A percentile compares a stretch with the other conserved stretches of the same genome.
phyloP scores from a whole-genome alignment of 2,888 invertebrate species.

The Spodoptera littoralis region DNA sequence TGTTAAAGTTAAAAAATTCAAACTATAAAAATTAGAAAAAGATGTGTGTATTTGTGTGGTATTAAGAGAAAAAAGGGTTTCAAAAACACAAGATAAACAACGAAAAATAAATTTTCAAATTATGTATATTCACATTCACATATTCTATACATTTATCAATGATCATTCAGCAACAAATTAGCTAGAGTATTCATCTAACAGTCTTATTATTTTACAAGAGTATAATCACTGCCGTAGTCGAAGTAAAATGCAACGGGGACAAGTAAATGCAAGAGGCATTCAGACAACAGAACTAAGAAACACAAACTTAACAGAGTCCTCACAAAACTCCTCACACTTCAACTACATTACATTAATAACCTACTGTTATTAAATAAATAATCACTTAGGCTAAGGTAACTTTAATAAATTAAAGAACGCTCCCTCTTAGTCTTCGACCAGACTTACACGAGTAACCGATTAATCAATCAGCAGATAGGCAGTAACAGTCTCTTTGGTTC shows the following conservation, averaged over 20 bases:
- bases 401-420: constrained; percentile 84
- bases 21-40: no score
- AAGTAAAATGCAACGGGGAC: constrained; percentile 83
- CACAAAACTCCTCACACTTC: constrained; percentile 60
- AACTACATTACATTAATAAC: constrained; percentile 71
- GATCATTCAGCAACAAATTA: constrained; percentile 77
- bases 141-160: constrained; percentile 76
- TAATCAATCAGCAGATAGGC: constrained; percentile 69
- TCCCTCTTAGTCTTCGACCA: constrained; percentile 69
- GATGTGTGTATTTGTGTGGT: no score
- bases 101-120: constrained; percentile 64
- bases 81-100: constrained; percentile 55
- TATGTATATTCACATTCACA: constrained; percentile 47
- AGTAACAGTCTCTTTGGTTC: constrained; percentile 86
- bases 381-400: constrained; percentile 86
- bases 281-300: constrained; percentile 61
- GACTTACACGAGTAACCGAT: constrained; percentile 61
- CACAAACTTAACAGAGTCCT: constrained; percentile 46
- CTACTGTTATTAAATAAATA: constrained; percentile 85
- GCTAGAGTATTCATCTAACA: constrained; percentile 87
- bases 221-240: constrained; percentile 79
- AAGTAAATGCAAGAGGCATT: constrained; percentile 72
- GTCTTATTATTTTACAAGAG: constrained; percentile 87
- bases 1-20: no score
- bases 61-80: constrained; percentile 5